Evolutionary conservation across 2,797 vertebrate genomes (phyloP), one percentile per base, ranked within the genome.

Genomic region (Trematomus bernacchii): DNA sequence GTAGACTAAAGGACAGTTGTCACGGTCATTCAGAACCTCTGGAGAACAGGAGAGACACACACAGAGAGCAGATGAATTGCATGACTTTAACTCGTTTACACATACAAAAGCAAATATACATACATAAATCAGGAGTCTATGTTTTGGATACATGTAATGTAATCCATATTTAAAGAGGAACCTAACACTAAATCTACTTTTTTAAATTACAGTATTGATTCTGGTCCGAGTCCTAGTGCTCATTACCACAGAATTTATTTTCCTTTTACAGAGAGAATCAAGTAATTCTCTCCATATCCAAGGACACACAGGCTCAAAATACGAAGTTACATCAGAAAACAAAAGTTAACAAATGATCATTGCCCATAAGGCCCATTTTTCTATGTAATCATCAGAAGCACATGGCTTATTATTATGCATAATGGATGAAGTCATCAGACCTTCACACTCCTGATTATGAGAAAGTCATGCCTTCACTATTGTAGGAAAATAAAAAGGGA

Each of bases 1-100:
- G 82, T 99, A 99, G 66, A 99, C 88, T 0, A 95, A 95, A 18
- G 98, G 97, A 81, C 98, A 99, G 82, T 99, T 99, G 92, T 99
- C 98, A 15, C 87, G 84, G 64, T 97, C 97, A 59, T 99, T 98
- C 87, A 97, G 94, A 87, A 97, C 93, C 60, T 98, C 98, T 99
- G 78, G 54, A 74, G 60, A 66, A 48, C 54, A 15, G 43, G 0
- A 21, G 13, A 74, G 13, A 70, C 43, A 66, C 13, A 37, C 15
- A 27, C 27, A 27, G 27, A n/a, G n/a, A 58, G 7, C 33, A 37
- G 33, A 47, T 7, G 6, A 9, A 37, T 37, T 37, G 33, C 7
- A 8, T 37, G 12, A 10, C 23, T 44, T 77, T 51, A 47, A 58
- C 15, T 30, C 8, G n/a, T 57, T 57, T 48, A 73, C 42, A 42